These are phyloP conservation scores for Dipus sagitta DNA, from an alignment of 2,797 vertebrate genomes.

Conservation along the genomic window DNA sequence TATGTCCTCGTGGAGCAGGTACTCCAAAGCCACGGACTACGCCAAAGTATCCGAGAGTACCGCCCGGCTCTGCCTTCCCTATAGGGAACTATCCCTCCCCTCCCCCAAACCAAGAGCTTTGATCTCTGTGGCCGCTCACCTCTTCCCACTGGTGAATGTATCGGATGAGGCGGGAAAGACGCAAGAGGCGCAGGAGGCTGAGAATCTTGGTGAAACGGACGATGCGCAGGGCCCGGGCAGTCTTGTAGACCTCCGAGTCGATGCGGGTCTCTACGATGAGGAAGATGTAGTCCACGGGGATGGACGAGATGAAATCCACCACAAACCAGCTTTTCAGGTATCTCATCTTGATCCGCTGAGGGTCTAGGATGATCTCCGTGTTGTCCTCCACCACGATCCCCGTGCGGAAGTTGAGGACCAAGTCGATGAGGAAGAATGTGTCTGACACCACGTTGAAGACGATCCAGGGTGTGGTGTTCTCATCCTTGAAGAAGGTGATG, in stretches of 20 bases:
- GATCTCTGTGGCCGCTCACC: slow-evolving; percentile 87
- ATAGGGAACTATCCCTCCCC: background rate
- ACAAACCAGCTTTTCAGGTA: slow-evolving; percentile 99
- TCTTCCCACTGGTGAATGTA: slow-evolving; percentile 99
- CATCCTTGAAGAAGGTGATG: slow-evolving; percentile 99
- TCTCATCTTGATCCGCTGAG: slow-evolving; percentile 98
- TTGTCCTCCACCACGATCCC: slow-evolving; percentile 99
- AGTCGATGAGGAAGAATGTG: slow-evolving; percentile 99
- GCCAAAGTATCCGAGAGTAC: background rate
- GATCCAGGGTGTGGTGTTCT: slow-evolving; percentile 99
- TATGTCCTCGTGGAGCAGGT: background rate
- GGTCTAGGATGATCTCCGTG: slow-evolving; percentile 98
- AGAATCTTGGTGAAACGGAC: slow-evolving; percentile 99
- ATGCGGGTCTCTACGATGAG: slow-evolving; percentile 99
- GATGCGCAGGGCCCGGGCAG: slow-evolving; percentile 96
- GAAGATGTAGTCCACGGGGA: slow-evolving; percentile 99
- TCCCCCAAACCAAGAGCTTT: background rate
- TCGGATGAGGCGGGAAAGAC: slow-evolving; percentile 97
- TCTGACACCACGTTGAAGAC: slow-evolving; percentile 99
- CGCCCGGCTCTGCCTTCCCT: background rate
- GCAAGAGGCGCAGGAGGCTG: slow-evolving; percentile 95
- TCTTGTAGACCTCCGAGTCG: slow-evolving; percentile 99
- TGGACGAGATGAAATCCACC: slow-evolving; percentile 99
- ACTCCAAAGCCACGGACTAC: background rate
- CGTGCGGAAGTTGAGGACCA: slow-evolving; percentile 99